Evolutionary conservation across 1,140 invertebrate species (phyloP), one percentile per base, ranked within the genome.

Genomic region (Littorina saxatilis): DNA sequence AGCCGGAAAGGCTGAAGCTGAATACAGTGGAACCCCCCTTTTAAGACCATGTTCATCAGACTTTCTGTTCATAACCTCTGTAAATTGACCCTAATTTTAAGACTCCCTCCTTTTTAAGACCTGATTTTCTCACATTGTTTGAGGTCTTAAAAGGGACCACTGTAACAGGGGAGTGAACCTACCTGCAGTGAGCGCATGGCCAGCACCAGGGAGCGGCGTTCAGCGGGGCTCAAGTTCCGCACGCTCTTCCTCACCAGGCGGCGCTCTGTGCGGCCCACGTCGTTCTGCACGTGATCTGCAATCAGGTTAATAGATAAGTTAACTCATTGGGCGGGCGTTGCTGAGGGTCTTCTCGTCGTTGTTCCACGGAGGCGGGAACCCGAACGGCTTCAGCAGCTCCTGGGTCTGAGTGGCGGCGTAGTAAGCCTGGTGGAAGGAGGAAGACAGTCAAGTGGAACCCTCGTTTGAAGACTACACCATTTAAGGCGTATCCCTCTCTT

Each of bases 131-230:
- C n/a, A n/a, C n/a, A n/a, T n/a, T n/a, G n/a, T n/a, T n/a, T n/a
- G n/a, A n/a, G n/a, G n/a, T n/a, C n/a, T n/a, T n/a, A n/a, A n/a
- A n/a, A n/a, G n/a, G n/a, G n/a, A n/a, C n/a, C n/a, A n/a, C n/a
- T n/a, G n/a, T n/a, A n/a, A n/a, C n/a, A n/a, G n/a, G n/a, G n/a
- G n/a, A n/a, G n/a, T n/a, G n/a, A n/a, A n/a, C n/a, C n/a, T n/a
- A n/a, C n/a, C 50, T 86, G 74, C 58, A 86, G 76, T 15, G 63
- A 15, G n/a, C 58, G 27, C 61, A 86, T 27, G 23, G 85, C 85
- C 27, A 70, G 39, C 27, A 78, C 79, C 39, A 86, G 75, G 3
- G 79, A 81, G 32, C 79, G 63, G 1, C 52, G 73, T 35, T 86
- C 85, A 4, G 32, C n/a, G 11, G 78, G 77, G 39, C 79, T 84